Conservation (phyloP, 2,113 vertebrate species). For the Malurus elegans region DNA sequence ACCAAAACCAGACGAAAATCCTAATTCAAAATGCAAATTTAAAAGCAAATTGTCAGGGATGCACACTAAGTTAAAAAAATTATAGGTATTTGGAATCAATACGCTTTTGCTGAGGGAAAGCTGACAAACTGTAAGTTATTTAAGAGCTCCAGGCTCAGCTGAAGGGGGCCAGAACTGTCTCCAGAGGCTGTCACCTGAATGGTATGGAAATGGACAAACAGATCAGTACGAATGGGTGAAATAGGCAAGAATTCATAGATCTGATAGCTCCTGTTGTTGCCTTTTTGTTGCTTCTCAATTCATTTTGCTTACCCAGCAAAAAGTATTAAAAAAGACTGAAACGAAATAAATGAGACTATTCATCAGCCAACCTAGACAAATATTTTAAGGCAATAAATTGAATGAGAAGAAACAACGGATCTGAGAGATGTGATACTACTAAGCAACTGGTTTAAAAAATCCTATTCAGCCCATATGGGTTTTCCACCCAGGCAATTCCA, state of each 20-base stretch:
- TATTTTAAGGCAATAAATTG: neutral
- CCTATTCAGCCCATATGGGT: neutral
- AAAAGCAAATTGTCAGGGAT: neutral
- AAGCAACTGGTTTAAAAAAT: neutral
- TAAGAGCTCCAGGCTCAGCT: neutral
- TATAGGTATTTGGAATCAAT: neutral
- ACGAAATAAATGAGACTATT: neutral
- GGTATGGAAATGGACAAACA: neutral
- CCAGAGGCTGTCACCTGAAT: neutral
- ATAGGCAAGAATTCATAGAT: neutral
- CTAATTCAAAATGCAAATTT: neutral
- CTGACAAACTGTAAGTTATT: neutral
- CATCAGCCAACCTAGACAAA: neutral
- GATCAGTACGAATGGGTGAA: neutral
- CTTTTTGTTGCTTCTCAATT: neutral
- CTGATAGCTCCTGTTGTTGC: neutral
- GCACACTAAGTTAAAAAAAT: neutral
- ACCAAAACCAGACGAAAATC: neutral
- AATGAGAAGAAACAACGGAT: neutral
- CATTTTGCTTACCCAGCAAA: neutral
- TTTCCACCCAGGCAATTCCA: neutral
- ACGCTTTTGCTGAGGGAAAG: neutral
- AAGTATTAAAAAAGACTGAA: neutral
- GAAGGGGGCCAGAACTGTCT: neutral
- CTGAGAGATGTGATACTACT: neutral